These are phyloP conservation scores for Merluccius polli DNA, from an alignment of 2,797 vertebrate species.

Conservation along the genomic window DNA sequence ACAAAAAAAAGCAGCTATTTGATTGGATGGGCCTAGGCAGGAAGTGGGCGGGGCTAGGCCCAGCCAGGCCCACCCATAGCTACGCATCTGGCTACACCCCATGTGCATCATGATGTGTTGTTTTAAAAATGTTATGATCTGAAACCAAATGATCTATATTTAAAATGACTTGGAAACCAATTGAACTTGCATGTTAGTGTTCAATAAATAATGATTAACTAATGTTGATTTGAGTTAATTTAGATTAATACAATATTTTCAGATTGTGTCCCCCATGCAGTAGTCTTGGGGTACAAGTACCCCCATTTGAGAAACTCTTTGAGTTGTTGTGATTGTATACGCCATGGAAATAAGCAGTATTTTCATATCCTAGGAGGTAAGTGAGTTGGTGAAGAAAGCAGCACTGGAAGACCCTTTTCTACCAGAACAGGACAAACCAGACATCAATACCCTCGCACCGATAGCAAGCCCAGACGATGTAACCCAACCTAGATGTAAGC, in stretches of 20 bases:
- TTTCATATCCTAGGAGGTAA: slow-evolving; percentile 45
- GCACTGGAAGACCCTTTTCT: slow-evolving; percentile 63
- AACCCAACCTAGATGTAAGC: slow-evolving; percentile 2
- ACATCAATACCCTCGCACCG: slow-evolving; percentile 53
- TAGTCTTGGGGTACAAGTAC: neutral
- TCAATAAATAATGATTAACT: neutral
- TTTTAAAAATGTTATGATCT: neutral
- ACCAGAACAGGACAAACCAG: slow-evolving; percentile 71
- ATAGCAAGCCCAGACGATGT: slow-evolving; percentile 39
- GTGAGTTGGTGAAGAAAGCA: slow-evolving; percentile 65
- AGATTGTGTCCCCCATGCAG: neutral
- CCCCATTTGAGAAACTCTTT: neutral
- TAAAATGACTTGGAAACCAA: too few species aligned
- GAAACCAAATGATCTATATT: too few species aligned
- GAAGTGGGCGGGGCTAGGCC: too few species aligned
- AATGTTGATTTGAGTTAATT: neutral
- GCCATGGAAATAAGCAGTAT: neutral
- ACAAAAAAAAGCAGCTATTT: too few species aligned
- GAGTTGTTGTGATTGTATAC: neutral
- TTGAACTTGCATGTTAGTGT: neutral
- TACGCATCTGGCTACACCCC: too few species aligned
- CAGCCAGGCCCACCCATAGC: too few species aligned
- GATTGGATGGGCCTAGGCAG: too few species aligned
- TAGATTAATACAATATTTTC: neutral
- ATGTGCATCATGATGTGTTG: neutral